These are phyloP conservation scores for Chloroceryle inda DNA, from an alignment of 2,797 vertebrate species.

Conservation along the genomic window DNA sequence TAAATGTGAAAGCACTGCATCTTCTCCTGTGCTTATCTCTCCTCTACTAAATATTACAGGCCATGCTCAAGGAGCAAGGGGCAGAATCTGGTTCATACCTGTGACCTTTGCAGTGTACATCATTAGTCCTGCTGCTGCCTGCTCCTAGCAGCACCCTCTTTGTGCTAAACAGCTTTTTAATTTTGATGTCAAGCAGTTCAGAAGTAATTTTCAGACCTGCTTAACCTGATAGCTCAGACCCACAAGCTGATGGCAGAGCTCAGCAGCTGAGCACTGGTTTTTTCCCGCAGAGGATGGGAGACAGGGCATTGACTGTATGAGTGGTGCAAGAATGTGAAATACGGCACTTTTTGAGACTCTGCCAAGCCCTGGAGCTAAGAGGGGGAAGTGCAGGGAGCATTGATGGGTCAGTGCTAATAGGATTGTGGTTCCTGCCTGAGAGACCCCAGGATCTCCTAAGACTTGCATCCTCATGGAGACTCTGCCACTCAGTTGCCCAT, in stretches of 20 bases:
- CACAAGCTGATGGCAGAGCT: background rate
- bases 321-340: accelerated
- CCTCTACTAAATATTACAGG: background rate
- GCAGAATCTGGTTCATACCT: background rate
- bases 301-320: accelerated
- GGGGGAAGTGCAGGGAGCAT: background rate
- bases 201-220: background rate
- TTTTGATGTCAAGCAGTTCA: conserved; percentile 32
- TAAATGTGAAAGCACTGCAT: background rate
- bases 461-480: background rate
- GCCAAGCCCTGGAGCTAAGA: background rate
- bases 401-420: background rate
- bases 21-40: background rate
- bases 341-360: background rate
- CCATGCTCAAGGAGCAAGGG: background rate
- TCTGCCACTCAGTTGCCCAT: accelerated
- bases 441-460: accelerated
- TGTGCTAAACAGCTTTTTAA: conserved; percentile 13
- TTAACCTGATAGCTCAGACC: background rate
- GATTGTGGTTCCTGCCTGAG: background rate
- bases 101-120: background rate
- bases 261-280: accelerated
- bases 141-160: background rate
- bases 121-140: background rate
- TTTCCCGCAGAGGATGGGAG: background rate